Evolutionary conservation across 2,797 vertebrate genomes (phyloP).

Genomic region (Simalia tracyae): DNA sequence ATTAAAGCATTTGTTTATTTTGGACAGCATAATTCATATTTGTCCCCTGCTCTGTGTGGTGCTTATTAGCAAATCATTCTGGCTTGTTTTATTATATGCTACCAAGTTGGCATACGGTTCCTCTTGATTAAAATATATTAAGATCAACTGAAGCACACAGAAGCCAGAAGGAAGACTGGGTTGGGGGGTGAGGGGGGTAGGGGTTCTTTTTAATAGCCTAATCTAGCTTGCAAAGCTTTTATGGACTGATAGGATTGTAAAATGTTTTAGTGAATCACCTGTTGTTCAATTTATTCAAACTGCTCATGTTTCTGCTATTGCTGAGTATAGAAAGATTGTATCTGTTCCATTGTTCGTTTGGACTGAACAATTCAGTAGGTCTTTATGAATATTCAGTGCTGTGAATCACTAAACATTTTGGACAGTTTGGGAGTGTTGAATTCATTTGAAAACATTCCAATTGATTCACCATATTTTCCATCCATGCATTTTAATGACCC

Average conservation of each 20-base stretch:
- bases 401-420: background rate
- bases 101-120: constrained; percentile 29
- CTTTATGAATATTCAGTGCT: background rate
- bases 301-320: constrained; percentile 53
- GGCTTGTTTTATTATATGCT: constrained; percentile 37
- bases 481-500: background rate
- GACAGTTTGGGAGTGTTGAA: background rate
- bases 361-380: constrained; percentile 8
- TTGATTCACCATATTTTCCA: background rate
- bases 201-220: constrained; percentile 51
- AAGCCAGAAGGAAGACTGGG: constrained; percentile 46
- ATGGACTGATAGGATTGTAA: constrained; percentile 14
- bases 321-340: constrained; percentile 47
- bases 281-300: constrained; percentile 21
- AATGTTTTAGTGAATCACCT: constrained; percentile 46
- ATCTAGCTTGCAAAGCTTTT: constrained; percentile 61
- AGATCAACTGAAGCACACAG: constrained; percentile 33
- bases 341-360: constrained; percentile 37
- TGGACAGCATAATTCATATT: constrained; percentile 44
- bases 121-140: constrained; percentile 51
- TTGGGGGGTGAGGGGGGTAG: background rate
- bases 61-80: constrained; percentile 41
- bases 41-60: constrained; percentile 39
- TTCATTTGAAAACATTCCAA: background rate
- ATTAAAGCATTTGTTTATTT: constrained; percentile 47